Evolutionary conservation across 64 coral and sea anemone genomes (phyloP).

Genomic region (Catalaphyllia jardinei): DNA sequence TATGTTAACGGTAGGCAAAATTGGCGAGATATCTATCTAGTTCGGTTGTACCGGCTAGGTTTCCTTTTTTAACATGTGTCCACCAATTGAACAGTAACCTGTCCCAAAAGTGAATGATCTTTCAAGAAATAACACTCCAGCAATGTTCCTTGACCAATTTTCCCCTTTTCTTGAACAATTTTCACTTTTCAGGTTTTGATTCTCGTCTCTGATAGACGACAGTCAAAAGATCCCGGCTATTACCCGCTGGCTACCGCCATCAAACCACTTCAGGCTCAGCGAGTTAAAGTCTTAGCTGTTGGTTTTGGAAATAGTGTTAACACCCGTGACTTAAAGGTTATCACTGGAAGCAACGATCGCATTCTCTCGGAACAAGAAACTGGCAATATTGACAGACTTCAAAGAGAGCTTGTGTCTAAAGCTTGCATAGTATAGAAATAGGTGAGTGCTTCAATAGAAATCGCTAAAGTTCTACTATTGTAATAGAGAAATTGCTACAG

Average conservation of each 20-base stretch:
- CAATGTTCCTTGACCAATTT: no score
- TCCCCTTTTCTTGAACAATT: no score
- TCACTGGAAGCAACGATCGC: conserved; percentile 65
- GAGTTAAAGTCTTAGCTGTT: conserved; percentile 69
- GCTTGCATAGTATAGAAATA: conserved; percentile 61
- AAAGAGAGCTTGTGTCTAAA: conserved; percentile 66
- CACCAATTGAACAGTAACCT: no score
- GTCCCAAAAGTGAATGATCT: no score
- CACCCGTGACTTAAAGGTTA: conserved; percentile 55
- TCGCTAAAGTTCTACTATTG: no score
- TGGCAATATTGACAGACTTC: conserved; percentile 71
- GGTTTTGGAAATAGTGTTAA: conserved; percentile 74
- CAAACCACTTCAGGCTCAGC: conserved; percentile 60
- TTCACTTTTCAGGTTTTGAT: conserved; percentile 59
- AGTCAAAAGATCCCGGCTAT: conserved; percentile 65
- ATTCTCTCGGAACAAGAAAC: conserved; percentile 59
- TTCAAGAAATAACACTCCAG: no score
- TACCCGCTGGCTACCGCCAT: conserved; percentile 42
- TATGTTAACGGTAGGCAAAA: no score
- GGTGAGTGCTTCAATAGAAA: conserved; percentile 28
- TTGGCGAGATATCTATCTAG: no score
- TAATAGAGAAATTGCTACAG: no score
- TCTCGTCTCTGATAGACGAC: conserved; percentile 80
- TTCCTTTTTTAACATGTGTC: no score
- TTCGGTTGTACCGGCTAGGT: no score